A percentile compares a stretch with the other conserved stretches of the same genome.
These are phyloP conservation scores for Entomobrya multifasciata DNA, from an alignment of 2,888 invertebrate species.

Conservation along the genomic window DNA sequence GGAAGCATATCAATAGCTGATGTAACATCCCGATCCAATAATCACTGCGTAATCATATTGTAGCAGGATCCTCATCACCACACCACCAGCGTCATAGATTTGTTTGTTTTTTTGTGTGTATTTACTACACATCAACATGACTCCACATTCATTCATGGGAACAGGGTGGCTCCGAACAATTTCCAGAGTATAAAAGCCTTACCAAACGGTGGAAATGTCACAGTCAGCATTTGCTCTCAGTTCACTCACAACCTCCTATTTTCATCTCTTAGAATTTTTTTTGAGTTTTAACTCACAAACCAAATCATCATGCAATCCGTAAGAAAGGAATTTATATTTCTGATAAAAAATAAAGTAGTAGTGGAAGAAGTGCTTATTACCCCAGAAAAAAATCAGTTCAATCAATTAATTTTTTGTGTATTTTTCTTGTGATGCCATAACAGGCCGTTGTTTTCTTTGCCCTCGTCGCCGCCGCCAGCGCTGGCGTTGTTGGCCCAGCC, in stretches of 20 bases:
- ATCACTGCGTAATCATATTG: constrained; percentile 21
- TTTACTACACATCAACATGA: neutral
- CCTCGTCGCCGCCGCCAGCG: constrained; percentile 64
- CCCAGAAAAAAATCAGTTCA: neutral
- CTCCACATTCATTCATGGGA: constrained; percentile 55
- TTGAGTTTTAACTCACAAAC: constrained; percentile 51
- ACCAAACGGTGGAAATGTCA: constrained; percentile 26
- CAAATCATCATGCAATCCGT: constrained; percentile 69
- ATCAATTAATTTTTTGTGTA: constrained; percentile 21
- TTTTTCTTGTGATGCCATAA: neutral
- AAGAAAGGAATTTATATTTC: constrained; percentile 36
- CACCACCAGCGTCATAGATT: neutral
- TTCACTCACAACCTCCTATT: constrained; percentile 32
- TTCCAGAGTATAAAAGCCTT: constrained; percentile 64
- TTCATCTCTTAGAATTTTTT: constrained; percentile 33
- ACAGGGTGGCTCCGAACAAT: constrained; percentile 63
- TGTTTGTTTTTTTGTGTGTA: constrained; percentile 27
- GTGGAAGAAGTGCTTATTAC: neutral
- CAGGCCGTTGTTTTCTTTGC: constrained; percentile 68
- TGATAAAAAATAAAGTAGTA: neutral
- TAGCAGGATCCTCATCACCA: constrained; percentile 32
- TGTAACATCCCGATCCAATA: constrained; percentile 2
- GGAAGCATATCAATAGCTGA: constrained; percentile 23
- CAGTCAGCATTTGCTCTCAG: constrained; percentile 43
- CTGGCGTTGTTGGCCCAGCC: constrained; percentile 64